Evolutionary conservation across 2,888 invertebrate species (phyloP), one percentile per base, ranked within the genome.

Genomic region (Caenorhabditis sp.): DNA sequence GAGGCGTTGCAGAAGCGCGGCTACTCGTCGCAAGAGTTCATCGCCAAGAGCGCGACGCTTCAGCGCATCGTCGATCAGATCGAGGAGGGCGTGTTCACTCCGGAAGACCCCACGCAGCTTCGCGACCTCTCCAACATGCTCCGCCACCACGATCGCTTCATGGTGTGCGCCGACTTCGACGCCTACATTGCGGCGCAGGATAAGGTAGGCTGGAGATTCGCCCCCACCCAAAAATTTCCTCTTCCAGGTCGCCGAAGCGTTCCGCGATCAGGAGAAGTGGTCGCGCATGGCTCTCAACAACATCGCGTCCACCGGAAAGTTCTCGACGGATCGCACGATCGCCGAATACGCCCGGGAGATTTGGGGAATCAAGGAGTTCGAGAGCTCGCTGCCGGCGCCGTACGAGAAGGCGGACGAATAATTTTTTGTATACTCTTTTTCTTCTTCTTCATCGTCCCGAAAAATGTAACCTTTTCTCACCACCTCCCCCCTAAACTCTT

Each of bases 241-340:
- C 19, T 85, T 80, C 24, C 69, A 88, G 88, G 88, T 89, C 16
- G 69, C 89, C 38, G 85, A 75, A 14, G 85, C 85, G 19, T 89
- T 87, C 85, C 82, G 84, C 26, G 87, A 89, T 69, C 87, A 86
- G 22, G 83, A 87, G 63, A 85, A 96, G 92, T 99, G 98, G 98
- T 95, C 96, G 12, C 96, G 96, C 93, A 98, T 97, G 97, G 95
- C 96, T 87, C 96, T 98, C 89, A 94, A 95, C 92, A 99, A 99
- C 93, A 98, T 99, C 91, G 99, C 98, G 24, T 95, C 97, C 0
- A 96, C 97, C 6, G 99, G 87, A 82, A 99, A 99, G 94, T 99
- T 99, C 94, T 93, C 93, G 83, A 98, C 97, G 69, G 99, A 99
- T 94, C 95, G 97, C 90, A 98, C 99, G 72, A 99, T 99, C 92